phyloP scores from a whole-genome alignment of 64 coral and sea anemone species.

The Anthopleura sola region DNA sequence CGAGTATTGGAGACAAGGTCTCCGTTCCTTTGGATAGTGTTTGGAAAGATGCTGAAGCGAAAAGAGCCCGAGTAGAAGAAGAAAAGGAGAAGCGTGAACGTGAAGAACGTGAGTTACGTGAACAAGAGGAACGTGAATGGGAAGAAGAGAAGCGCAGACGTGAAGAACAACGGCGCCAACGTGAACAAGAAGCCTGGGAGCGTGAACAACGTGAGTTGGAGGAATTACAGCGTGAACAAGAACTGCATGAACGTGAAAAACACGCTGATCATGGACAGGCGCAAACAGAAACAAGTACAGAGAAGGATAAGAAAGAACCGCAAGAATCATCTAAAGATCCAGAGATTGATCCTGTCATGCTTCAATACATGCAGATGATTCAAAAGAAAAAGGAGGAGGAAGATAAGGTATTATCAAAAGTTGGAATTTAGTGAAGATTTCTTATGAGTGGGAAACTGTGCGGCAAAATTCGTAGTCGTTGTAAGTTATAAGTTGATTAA shows the following conservation, averaged over 20 bases:
- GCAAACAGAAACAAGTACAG: background rate
- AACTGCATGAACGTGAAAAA: constrained; percentile 9
- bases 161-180: constrained; percentile 39
- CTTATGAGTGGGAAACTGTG: too few species aligned
- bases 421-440: too few species aligned
- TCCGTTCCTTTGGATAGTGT: constrained; percentile 31
- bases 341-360: constrained; percentile 66
- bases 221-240: constrained; percentile 56
- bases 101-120: constrained; percentile 28
- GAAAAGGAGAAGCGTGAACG: constrained; percentile 34
- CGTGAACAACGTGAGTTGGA: constrained; percentile 46
- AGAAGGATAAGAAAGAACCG: background rate
- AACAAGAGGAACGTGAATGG: constrained; percentile 61
- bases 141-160: constrained; percentile 21
- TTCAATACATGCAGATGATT: constrained; percentile 75
- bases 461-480: too few species aligned
- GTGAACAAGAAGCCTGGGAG: constrained; percentile 65
- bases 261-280: background rate
- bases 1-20: background rate
- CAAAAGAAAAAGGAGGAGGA: constrained; percentile 53
- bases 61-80: background rate
- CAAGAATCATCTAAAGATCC: constrained; percentile 42
- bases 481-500: too few species aligned
- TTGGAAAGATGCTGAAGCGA: constrained; percentile 30
- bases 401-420: background rate